A percentile compares a stretch with the other conserved stretches of the same genome.
Conservation (phyloP, 1,140 invertebrate genomes). For the Drosophila novamexicana region DNA sequence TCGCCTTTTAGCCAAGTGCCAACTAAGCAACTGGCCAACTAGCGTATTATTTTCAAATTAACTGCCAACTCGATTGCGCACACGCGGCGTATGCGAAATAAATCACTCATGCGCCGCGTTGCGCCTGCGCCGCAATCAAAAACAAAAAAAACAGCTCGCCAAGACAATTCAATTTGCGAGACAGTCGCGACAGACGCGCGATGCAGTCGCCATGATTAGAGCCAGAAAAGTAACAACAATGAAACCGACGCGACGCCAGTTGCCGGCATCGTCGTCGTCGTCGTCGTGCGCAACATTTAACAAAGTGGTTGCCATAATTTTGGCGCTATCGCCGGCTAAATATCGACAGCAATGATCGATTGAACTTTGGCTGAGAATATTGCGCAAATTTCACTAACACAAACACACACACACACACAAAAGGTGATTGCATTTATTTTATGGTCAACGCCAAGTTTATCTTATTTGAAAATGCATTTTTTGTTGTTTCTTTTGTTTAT, state of each 20-base stretch:
- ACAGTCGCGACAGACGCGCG: slow-evolving; percentile 53
- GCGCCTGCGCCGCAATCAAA: slow-evolving; percentile 21
- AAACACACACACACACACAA: slow-evolving; percentile 50
- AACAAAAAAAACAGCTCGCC: slow-evolving; percentile 23
- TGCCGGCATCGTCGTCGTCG: background rate
- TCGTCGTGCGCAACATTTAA: slow-evolving; percentile 65
- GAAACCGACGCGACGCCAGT: slow-evolving; percentile 38
- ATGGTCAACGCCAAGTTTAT: slow-evolving; percentile 49
- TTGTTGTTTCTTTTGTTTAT: background rate
- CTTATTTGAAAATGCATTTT: slow-evolving; percentile 1
- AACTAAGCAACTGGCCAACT: slow-evolving; percentile 10
- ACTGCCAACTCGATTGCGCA: slow-evolving; percentile 60
- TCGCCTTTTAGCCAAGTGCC: slow-evolving; percentile 6
- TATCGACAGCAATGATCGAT: slow-evolving; percentile 80
- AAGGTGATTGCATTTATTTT: slow-evolving; percentile 70
- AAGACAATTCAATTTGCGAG: slow-evolving; percentile 79
- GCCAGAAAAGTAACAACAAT: slow-evolving; percentile 38
- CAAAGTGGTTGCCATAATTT: slow-evolving; percentile 82
- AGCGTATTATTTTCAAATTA: slow-evolving; percentile 73
- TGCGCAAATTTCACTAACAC: slow-evolving; percentile 18
- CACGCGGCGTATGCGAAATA: slow-evolving; percentile 80
- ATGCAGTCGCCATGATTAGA: slow-evolving; percentile 69
- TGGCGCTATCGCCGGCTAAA: slow-evolving; percentile 75
- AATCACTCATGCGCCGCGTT: slow-evolving; percentile 78
- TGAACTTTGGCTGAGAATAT: slow-evolving; percentile 72